Conservation (phyloP, 1,140 invertebrate genomes). For the Drosophila mayri region DNA sequence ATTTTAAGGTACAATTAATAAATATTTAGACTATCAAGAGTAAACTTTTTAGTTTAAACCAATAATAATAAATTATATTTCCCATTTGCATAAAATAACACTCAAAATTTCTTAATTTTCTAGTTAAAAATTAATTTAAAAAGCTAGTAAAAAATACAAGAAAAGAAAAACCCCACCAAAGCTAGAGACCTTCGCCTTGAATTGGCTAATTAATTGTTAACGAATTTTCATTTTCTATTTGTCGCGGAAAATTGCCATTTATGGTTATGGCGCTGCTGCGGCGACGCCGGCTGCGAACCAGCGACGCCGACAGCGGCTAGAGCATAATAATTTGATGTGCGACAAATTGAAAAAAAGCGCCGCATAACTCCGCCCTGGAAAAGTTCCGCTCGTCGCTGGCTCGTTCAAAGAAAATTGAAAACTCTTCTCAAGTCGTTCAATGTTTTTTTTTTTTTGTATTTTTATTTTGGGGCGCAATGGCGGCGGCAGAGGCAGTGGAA, state of each 20-base stretch:
- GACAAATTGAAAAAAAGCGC: slow-evolving; percentile 81
- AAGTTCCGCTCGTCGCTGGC: slow-evolving; percentile 47
- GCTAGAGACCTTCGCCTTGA: slow-evolving; percentile 6
- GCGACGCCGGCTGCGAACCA: slow-evolving; percentile 9
- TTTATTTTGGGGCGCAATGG: slow-evolving; percentile 35
- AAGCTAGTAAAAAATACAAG: neutral
- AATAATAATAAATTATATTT: neutral
- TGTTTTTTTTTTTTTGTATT: slow-evolving; percentile 17
- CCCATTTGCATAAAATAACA: too few relatives aligned
- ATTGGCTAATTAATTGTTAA: slow-evolving; percentile 75
- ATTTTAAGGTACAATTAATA: neutral
- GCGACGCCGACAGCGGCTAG: slow-evolving; percentile 28
- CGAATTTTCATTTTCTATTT: slow-evolving; percentile 80
- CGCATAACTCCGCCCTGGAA: slow-evolving; percentile 84
- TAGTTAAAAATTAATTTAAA: too few relatives aligned
- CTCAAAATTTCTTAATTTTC: neutral
- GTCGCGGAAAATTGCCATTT: slow-evolving; percentile 71
- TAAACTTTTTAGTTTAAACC: neutral
- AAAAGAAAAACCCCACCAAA: neutral
- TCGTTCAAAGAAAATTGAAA: slow-evolving; percentile 74
- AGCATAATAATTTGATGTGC: slow-evolving; percentile 83
- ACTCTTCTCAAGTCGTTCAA: slow-evolving; percentile 70
- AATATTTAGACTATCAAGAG: neutral
- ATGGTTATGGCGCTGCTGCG: slow-evolving; percentile 53
- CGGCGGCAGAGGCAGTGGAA: neutral